These are phyloP conservation scores for Dendronephthya gigantea DNA, from an alignment of 64 coral and sea anemone genomes.

Conservation along the genomic window DNA sequence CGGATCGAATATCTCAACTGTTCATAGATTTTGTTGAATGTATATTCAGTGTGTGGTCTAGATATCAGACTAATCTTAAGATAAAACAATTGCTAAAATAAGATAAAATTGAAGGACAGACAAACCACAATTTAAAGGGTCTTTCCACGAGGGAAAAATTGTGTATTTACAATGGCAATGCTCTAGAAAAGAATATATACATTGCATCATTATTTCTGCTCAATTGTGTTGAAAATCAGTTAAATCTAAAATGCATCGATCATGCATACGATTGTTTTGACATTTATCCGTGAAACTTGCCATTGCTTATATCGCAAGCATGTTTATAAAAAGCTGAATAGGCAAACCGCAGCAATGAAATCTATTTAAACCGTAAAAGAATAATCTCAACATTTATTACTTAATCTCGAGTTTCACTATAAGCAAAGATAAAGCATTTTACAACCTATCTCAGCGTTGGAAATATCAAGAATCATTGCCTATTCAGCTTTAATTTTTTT, in stretches of 20 bases:
- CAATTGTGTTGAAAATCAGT: not conserved
- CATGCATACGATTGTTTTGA: not conserved
- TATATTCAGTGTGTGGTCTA: conserved; percentile 6
- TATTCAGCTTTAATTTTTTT: too few species aligned
- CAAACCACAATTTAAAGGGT: not conserved
- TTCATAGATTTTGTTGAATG: not conserved
- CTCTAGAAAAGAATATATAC: not conserved
- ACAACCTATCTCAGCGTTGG: too few species aligned
- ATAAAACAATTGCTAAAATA: conserved; percentile 18
- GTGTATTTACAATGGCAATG: not conserved
- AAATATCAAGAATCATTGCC: too few species aligned
- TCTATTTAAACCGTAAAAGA: not conserved
- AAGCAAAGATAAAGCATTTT: too few species aligned
- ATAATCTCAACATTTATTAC: not conserved
- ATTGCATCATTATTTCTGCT: not conserved
- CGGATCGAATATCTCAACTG: not conserved
- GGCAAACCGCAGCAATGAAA: not conserved
- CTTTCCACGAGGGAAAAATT: not conserved
- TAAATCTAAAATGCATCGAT: not conserved
- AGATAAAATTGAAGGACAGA: not conserved
- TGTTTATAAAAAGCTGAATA: not conserved
- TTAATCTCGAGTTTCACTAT: not conserved
- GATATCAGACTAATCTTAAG: not conserved
- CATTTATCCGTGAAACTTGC: not conserved
- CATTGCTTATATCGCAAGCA: not conserved